A percentile compares a stretch with the other conserved stretches of the same genome.
Conservation (phyloP, 1,140 invertebrate species). For the Chironomus striatipennis region DNA sequence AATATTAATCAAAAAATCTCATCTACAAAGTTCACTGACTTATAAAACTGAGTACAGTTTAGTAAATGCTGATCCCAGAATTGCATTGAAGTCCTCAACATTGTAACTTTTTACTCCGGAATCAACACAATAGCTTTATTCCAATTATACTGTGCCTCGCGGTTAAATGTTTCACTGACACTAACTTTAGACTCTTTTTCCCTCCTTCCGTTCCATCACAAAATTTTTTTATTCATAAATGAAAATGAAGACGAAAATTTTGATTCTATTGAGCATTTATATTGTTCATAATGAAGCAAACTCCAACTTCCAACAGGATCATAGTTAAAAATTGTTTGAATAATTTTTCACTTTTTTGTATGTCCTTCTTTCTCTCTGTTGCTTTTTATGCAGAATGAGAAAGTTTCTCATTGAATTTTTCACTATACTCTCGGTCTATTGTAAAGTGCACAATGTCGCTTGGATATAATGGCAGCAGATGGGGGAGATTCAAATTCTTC, state of each 20-base stretch:
- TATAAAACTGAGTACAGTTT: background rate
- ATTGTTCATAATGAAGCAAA: background rate
- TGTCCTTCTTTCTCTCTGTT: no score
- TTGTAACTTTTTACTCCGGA: background rate
- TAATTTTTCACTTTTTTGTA: background rate
- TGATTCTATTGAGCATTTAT: no score
- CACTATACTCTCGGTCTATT: background rate
- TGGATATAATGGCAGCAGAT: background rate
- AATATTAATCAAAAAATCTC: no score
- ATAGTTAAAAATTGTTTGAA: conserved; percentile 1
- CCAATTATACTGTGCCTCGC: background rate
- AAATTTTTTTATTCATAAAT: no score
- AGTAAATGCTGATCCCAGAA: background rate
- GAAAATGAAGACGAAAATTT: no score
- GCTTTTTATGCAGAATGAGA: background rate
- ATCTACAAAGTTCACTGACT: no score
- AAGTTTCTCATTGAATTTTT: conserved; percentile 4
- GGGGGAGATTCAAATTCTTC: background rate
- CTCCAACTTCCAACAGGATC: background rate
- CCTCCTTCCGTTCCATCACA: no score
- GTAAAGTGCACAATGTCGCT: background rate
- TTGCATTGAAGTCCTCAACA: background rate
- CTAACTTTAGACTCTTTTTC: background rate
- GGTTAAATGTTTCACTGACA: conserved; percentile 1
- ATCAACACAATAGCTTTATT: background rate